Evolutionary conservation across 2,113 vertebrate species (phyloP).

Genomic region (Elachura formosa): DNA sequence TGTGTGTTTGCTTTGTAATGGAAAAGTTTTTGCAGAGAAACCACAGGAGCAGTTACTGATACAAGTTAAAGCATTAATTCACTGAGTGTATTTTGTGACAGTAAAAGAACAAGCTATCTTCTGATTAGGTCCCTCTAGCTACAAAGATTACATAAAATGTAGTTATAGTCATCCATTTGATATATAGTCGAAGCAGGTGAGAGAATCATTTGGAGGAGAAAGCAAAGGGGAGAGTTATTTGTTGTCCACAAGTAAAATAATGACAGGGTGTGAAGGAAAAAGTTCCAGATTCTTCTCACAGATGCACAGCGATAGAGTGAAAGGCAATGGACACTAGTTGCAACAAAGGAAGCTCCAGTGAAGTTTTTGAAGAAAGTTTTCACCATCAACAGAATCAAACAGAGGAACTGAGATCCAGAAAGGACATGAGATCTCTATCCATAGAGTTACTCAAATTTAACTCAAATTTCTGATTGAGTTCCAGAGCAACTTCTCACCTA

Average conservation of each 20-base stretch:
- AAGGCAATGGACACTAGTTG: background rate
- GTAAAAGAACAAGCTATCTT: background rate
- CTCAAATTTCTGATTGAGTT: background rate
- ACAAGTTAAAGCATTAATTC: background rate
- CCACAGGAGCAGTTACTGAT: background rate
- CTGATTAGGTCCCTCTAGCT: background rate
- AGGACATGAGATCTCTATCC: background rate
- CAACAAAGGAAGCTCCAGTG: background rate
- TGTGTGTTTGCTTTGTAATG: constrained; percentile 72
- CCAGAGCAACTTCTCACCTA: background rate
- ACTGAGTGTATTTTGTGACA: background rate
- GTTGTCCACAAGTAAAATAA: background rate
- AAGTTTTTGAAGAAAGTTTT: background rate
- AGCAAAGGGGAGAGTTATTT: background rate
- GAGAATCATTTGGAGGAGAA: background rate
- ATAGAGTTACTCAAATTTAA: background rate
- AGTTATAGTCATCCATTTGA: background rate
- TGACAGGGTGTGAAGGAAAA: background rate
- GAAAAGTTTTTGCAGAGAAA: background rate
- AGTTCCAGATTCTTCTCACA: background rate
- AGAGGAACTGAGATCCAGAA: background rate
- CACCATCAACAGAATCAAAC: background rate
- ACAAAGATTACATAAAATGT: background rate
- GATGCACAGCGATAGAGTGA: background rate
- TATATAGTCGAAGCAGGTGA: background rate